Conservation (phyloP, 2,888 invertebrate genomes). For the Lochmaea capreae region DNA sequence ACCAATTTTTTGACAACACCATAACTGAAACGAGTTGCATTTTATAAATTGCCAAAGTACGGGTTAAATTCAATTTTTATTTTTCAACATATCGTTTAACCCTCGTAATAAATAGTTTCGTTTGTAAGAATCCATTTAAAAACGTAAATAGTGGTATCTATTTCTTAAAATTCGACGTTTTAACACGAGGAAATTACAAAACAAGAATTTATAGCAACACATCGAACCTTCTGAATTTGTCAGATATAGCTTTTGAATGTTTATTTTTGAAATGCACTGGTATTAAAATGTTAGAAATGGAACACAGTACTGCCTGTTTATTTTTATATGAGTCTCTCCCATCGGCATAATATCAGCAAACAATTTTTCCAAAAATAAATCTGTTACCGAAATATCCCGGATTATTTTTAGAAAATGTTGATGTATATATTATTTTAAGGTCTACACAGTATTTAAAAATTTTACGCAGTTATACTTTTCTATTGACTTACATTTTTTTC, state of each 20-base stretch:
- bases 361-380: slow-evolving; percentile 46
- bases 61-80: too few relatives aligned
- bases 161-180: too few relatives aligned
- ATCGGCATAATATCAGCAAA: slow-evolving; percentile 42
- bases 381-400: slow-evolving; percentile 49
- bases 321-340: slow-evolving; percentile 36
- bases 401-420: slow-evolving; percentile 53
- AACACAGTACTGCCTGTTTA: slow-evolving; percentile 26
- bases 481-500: slow-evolving; percentile 29
- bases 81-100: too few relatives aligned
- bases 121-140: too few relatives aligned
- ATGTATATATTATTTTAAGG: slow-evolving; percentile 39
- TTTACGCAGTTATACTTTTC: slow-evolving; percentile 13
- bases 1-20: too few relatives aligned
- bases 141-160: too few relatives aligned
- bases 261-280: slow-evolving; percentile 15
- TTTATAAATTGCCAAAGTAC: too few relatives aligned
- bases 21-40: too few relatives aligned
- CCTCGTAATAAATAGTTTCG: too few relatives aligned
- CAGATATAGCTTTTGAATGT: slow-evolving; percentile 3
- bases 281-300: slow-evolving; percentile 18
- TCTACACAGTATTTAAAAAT: slow-evolving; percentile 24
- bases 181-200: neutral
- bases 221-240: neutral
- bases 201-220: neutral